These are phyloP conservation scores for Embidobia sp. DNA, from an alignment of 2,888 invertebrate species.

Conservation along the genomic window DNA sequence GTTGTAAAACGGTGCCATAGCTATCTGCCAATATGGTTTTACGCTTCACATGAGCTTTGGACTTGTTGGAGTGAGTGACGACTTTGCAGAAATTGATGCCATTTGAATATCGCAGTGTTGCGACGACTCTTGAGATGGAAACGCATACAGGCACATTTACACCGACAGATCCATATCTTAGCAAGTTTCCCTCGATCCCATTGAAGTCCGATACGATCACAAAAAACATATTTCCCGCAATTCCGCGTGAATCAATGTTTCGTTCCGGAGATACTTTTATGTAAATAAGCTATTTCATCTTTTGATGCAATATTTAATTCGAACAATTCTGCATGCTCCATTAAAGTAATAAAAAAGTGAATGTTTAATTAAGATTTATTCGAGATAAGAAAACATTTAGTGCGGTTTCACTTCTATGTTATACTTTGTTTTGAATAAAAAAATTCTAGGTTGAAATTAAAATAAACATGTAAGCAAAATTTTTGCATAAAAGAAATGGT, in stretches of 20 bases:
- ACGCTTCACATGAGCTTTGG: slow-evolving; percentile 65
- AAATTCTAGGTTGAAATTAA: no score
- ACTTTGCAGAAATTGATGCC: slow-evolving; percentile 79
- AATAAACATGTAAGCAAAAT: no score
- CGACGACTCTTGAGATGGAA: slow-evolving; percentile 70
- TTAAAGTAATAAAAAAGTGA: no score
- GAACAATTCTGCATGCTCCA: no score
- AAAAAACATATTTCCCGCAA: slow-evolving; percentile 37
- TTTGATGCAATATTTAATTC: no score
- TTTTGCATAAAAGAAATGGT: no score
- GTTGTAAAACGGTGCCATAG: slow-evolving; percentile 79
- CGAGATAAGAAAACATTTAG: no score
- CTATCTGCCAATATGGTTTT: slow-evolving; percentile 79
- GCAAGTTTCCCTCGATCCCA: slow-evolving; percentile 52
- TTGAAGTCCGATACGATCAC: slow-evolving; percentile 48
- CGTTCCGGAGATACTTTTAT: neutral
- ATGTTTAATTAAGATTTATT: no score
- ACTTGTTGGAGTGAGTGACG: slow-evolving; percentile 72
- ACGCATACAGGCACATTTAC: slow-evolving; percentile 69
- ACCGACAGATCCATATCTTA: slow-evolving; percentile 72
- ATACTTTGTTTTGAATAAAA: no score
- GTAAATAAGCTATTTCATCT: neutral
- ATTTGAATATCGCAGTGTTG: slow-evolving; percentile 78
- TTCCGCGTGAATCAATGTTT: slow-evolving; percentile 31
- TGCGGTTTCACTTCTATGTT: no score